Percentiles rank a stretch among this genome's conserved stretches.
Evolutionary conservation across 1,140 invertebrate species (phyloP).

Genomic region (Holotrichia oblita): DNA sequence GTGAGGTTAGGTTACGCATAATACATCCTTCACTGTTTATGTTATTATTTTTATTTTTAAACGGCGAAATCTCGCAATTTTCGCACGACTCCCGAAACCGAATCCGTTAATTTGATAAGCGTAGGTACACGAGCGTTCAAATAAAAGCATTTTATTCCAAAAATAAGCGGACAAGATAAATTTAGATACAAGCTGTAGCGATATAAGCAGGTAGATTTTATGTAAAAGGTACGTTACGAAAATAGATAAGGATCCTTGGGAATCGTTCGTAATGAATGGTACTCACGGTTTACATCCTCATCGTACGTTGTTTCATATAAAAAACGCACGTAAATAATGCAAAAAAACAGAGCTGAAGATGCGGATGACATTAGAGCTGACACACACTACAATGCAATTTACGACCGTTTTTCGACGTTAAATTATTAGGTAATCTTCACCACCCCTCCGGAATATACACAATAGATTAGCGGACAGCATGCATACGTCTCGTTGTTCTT

Average conservation of each 20-base stretch:
- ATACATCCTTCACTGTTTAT: background rate
- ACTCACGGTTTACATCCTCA: conserved; percentile 11
- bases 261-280: background rate
- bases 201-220: conserved; percentile 15
- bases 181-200: conserved; percentile 8
- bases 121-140: conserved; percentile 16
- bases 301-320: background rate
- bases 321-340: background rate
- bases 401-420: too few relatives aligned
- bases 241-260: background rate
- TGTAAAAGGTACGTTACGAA: background rate
- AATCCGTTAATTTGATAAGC: background rate
- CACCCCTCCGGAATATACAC: background rate
- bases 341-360: background rate
- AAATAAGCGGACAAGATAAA: conserved; percentile 25
- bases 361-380: conserved; percentile 21
- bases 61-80: background rate
- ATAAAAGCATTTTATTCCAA: conserved; percentile 29
- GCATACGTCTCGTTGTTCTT: background rate
- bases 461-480: background rate
- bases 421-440: background rate
- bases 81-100: background rate
- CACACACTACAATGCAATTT: background rate
- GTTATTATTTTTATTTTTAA: background rate
- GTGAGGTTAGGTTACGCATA: conserved; percentile 12